Conservation (phyloP, 2,113 vertebrate genomes). For the Paracanthobrama guichenoti region DNA sequence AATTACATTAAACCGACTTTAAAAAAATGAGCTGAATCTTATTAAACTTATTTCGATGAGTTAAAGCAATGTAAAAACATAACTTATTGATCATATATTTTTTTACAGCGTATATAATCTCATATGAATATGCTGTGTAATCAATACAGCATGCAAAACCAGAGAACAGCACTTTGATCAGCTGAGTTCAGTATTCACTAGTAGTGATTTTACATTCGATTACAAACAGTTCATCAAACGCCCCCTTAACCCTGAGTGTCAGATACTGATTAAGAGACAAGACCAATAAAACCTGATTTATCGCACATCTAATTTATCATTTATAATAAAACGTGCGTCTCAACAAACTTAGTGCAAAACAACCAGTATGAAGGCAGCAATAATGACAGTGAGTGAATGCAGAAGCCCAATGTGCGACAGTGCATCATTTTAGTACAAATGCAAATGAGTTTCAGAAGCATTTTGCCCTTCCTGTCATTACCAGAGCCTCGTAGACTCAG, state of each 20-base stretch:
- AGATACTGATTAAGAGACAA: background rate
- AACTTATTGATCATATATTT: too few species aligned
- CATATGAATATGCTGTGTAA: background rate
- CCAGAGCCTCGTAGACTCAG: background rate
- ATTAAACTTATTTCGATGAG: too few species aligned
- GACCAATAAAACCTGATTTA: background rate
- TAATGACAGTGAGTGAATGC: slow-evolving; percentile 15
- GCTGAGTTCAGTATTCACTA: background rate
- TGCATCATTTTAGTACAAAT: slow-evolving; percentile 6
- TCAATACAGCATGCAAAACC: background rate
- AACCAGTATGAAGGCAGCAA: background rate
- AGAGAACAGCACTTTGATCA: background rate
- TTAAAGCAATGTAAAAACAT: too few species aligned
- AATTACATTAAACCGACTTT: too few species aligned
- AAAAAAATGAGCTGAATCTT: too few species aligned
- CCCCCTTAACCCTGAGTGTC: background rate
- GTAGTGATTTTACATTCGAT: background rate
- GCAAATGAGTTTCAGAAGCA: slow-evolving; percentile 26
- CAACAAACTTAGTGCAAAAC: background rate
- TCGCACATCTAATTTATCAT: background rate
- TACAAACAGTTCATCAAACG: background rate
- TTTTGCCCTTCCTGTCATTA: slow-evolving; percentile 24
- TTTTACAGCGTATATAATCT: background rate
- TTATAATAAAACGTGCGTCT: background rate
- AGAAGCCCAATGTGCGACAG: background rate